A percentile compares a stretch with the other conserved stretches of the same genome.
These are phyloP conservation scores for Sapayoa aenigma DNA, from an alignment of 2,113 vertebrate genomes.

Conservation along the genomic window DNA sequence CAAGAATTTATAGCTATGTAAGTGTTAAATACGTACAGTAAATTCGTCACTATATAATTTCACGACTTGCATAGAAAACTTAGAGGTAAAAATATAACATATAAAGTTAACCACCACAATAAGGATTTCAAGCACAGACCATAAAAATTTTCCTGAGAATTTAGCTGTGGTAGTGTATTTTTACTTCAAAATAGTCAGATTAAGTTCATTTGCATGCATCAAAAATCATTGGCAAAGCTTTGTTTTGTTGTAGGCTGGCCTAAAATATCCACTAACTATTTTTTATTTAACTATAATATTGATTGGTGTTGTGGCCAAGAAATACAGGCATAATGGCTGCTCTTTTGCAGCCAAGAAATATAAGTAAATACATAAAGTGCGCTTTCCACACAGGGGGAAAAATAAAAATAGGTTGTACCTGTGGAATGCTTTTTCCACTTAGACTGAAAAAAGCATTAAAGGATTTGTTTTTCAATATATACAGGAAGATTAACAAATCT, in stretches of 20 bases:
- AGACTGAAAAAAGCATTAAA: neutral
- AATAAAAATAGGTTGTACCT: neutral
- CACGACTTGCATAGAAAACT: neutral
- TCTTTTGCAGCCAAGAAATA: neutral
- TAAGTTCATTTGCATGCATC: neutral
- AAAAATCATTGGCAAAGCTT: neutral
- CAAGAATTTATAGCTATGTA: neutral
- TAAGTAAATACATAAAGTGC: neutral
- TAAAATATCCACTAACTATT: neutral
- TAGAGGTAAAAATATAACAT: neutral
- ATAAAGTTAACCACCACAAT: neutral
- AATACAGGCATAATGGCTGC: too few relatives aligned
- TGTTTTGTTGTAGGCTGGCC: neutral
- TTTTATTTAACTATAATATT: neutral
- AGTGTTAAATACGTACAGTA: neutral
- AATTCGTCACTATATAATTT: neutral
- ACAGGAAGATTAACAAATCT: neutral
- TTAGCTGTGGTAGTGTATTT: neutral
- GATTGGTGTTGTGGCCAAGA: neutral
- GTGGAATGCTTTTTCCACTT: neutral
- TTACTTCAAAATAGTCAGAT: neutral
- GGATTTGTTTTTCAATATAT: neutral
- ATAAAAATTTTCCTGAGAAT: neutral
- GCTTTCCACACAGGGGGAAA: rapidly evolving
- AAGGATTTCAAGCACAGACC: neutral